A percentile compares a stretch with the other conserved stretches of the same genome.
Conservation (phyloP, 2,797 vertebrate species). For the Taenioides sp. region DNA sequence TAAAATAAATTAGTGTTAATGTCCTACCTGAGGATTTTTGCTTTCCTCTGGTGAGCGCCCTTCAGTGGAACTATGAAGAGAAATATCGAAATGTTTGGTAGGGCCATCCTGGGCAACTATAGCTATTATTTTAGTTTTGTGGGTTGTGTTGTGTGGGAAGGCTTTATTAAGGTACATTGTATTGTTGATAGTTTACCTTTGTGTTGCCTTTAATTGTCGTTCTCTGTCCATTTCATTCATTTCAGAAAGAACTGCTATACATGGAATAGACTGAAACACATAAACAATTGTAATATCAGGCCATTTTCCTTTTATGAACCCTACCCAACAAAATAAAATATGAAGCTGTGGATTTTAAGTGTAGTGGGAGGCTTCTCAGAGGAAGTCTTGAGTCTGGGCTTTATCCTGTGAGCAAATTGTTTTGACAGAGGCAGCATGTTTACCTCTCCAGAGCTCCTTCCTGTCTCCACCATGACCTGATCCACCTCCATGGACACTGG, state of each 20-base stretch:
- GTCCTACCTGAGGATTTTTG: conserved; percentile 53
- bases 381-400: conserved; percentile 70
- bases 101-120: too few species aligned
- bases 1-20: background rate
- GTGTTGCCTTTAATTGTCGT: conserved; percentile 43
- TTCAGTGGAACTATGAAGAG: conserved; percentile 42
- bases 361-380: conserved; percentile 46
- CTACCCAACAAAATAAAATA: conserved; percentile 18
- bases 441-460: conserved; percentile 77
- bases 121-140: background rate
- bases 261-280: conserved; percentile 68
- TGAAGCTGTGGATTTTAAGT: conserved; percentile 18
- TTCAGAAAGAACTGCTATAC: conserved; percentile 73
- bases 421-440: conserved; percentile 59
- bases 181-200: conserved; percentile 50
- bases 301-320: conserved; percentile 13
- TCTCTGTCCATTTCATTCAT: conserved; percentile 68
- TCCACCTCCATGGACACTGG: conserved; percentile 77
- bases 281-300: conserved; percentile 10
- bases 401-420: conserved; percentile 71
- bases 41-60: background rate
- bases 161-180: background rate
- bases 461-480: conserved; percentile 67
- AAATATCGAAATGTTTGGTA: background rate
- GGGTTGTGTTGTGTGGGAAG: background rate